Base-by-base conservation (phyloP, 2,888 invertebrate species). In the Leptopilina drosophilae region DNA sequence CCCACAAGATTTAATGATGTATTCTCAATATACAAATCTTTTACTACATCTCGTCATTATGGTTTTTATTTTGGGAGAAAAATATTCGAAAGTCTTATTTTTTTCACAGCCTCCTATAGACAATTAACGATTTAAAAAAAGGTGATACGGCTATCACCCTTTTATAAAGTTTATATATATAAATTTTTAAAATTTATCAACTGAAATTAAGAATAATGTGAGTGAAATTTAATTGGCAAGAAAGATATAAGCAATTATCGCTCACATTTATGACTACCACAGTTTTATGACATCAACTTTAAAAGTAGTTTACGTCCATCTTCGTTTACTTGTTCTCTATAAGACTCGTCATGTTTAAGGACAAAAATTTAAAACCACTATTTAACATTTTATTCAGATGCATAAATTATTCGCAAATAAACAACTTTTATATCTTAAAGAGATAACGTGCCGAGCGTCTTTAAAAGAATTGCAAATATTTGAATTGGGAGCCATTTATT, bases 401-500 rank as follows among this genome's bases (percentile, higher is more conserved):
- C 67, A 67, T 67, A 67, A 67, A 67, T 20, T n/a, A 20, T 56
- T 59, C 53, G 33, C 53, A 26, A 73, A 53, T 33, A 53, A 56
- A 26, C 53, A 73, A 33, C 53, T 0, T 56, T 73, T 53, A 73
- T 73, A 53, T 12, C 69, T 33, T 11, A 56, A 20, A 33, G 26
- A 56, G 69, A 73, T 73, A 73, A 49, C 69, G 69, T 73, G 8
- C 20, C 20, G 53, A 49, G 12, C 33, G 33, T 73, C 53, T 26
- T 73, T n/a, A 56, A 56, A 49, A 33, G 26, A 69, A 69, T 69
- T 20, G 20, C 26, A 73, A 73, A 73, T 73, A 20, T 73, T n/a
- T 8, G 33, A 4, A 20, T 73, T 73, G 26, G 53, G 8, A 53
- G 69, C 26, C 53, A 14, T 14, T n/a, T 53, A 26, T 53, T 56